These are phyloP conservation scores for Pammene fasciana DNA, from an alignment of 2,888 invertebrate species.

Conservation along the genomic window DNA sequence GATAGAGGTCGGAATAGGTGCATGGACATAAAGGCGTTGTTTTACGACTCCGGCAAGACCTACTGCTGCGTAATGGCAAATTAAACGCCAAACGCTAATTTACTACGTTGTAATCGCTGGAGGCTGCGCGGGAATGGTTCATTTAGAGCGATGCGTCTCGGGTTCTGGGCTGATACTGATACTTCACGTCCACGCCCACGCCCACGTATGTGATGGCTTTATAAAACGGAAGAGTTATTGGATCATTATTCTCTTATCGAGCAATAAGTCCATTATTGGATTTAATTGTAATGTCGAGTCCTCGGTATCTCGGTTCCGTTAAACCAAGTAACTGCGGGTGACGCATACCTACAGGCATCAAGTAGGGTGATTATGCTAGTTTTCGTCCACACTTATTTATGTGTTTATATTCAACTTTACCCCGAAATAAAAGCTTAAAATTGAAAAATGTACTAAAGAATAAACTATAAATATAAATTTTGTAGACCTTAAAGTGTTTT, in stretches of 20 bases:
- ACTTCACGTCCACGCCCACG: conserved; percentile 27
- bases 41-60: conserved; percentile 53
- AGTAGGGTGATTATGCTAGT: not conserved
- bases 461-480: too few relatives aligned
- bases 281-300: conserved; percentile 11
- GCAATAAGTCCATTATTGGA: conserved; percentile 17
- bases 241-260: conserved; percentile 30
- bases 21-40: conserved; percentile 49
- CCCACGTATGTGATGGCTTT: conserved; percentile 20
- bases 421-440: too few relatives aligned
- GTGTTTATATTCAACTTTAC: too few relatives aligned
- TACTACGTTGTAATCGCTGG: conserved; percentile 53
- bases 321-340: not conserved
- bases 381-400: too few relatives aligned
- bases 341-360: not conserved
- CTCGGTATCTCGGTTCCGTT: conserved; percentile 5
- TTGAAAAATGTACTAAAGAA: too few relatives aligned
- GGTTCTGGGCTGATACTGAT: conserved; percentile 12
- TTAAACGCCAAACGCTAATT: conserved; percentile 60
- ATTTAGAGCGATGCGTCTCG: conserved; percentile 28
- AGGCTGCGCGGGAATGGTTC: conserved; percentile 44
- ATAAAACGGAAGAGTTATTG: conserved; percentile 33
- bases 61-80: conserved; percentile 61
- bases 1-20: conserved; percentile 45
- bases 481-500: too few relatives aligned